Evolutionary conservation across 2,113 vertebrate genomes (phyloP).

Genomic region (Phoenicopterus ruber): DNA sequence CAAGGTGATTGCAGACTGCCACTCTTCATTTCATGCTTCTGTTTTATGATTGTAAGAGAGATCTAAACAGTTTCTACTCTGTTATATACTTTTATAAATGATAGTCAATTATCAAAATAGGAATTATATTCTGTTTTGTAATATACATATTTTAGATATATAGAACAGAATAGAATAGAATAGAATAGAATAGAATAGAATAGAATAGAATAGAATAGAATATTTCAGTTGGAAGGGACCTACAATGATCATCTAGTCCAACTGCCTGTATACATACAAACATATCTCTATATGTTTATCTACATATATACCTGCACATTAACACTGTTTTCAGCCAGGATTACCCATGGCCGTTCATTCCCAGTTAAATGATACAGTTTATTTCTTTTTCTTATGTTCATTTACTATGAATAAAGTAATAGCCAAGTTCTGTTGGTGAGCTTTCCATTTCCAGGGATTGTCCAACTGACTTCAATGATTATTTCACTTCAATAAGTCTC

Average conservation of each 20-base stretch:
- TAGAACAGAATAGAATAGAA: background rate
- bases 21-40: background rate
- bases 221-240: background rate
- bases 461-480: background rate
- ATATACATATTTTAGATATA: background rate
- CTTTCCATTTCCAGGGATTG: background rate
- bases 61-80: background rate
- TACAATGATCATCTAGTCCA: background rate
- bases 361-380: background rate
- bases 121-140: background rate
- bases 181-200: background rate
- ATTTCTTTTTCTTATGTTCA: background rate
- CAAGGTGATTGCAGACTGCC: background rate
- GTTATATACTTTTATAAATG: background rate
- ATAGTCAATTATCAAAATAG: background rate
- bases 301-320: background rate
- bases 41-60: background rate
- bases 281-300: background rate
- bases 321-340: background rate
- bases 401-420: background rate
- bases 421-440: background rate
- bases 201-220: background rate
- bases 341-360: background rate
- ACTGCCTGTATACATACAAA: background rate
- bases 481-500: background rate